Conservation (phyloP, 2,888 invertebrate species). For the Campoplex nolae region DNA sequence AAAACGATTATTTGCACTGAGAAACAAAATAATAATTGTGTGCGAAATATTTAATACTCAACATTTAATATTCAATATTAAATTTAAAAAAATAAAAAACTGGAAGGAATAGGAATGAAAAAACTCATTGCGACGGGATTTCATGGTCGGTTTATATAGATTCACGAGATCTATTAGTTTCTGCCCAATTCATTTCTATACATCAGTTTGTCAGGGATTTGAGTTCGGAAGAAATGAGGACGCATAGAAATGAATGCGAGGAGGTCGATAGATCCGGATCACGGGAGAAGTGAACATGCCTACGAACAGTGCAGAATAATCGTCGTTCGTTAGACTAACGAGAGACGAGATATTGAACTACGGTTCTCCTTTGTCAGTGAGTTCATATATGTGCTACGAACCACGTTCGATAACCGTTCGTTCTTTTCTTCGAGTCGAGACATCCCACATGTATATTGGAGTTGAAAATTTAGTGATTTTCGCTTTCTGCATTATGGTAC, state of each 20-base stretch:
- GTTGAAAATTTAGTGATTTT: not conserved
- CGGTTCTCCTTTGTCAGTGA: slow-evolving; percentile 60
- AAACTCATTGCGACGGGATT: not conserved
- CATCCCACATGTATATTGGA: not conserved
- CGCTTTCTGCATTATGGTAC: not conserved
- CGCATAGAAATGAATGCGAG: not conserved
- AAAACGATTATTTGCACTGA: too few species aligned
- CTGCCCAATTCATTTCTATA: not conserved
- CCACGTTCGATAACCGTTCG: slow-evolving; percentile 6
- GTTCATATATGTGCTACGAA: slow-evolving; percentile 17
- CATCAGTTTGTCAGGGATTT: not conserved
- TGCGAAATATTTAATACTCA: too few species aligned
- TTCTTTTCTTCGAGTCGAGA: slow-evolving; percentile 8
- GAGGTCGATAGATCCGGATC: not conserved
- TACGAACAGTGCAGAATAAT: slow-evolving; percentile 60
- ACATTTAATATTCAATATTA: not conserved
- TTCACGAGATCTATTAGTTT: not conserved
- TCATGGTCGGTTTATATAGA: not conserved
- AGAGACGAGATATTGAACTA: slow-evolving; percentile 47
- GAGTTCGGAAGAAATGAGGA: not conserved
- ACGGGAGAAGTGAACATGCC: not conserved
- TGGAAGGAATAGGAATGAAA: not conserved
- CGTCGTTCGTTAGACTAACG: slow-evolving; percentile 67
- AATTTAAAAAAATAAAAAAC: not conserved
- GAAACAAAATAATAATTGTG: too few species aligned